These are phyloP conservation scores for Synanthedon vespiformis DNA, from an alignment of 2,888 invertebrate genomes.

Conservation along the genomic window DNA sequence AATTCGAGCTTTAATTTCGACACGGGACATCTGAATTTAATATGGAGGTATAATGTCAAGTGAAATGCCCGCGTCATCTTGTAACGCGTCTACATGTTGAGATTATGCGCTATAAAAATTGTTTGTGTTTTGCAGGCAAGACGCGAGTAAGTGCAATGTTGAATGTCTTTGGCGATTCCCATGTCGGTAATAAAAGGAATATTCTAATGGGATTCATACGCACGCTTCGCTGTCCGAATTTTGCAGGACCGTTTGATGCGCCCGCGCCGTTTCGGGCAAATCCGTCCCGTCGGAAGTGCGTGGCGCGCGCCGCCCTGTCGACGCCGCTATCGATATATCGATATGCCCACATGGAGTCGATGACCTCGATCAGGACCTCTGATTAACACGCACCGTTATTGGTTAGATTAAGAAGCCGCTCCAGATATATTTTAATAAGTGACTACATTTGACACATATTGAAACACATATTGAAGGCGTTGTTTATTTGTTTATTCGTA, in stretches of 20 bases:
- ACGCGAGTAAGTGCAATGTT: background rate
- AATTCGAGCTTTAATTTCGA: constrained; percentile 46
- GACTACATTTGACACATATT: background rate
- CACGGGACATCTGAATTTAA: constrained; percentile 32
- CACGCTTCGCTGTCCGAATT: constrained; percentile 63
- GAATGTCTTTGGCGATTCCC: constrained; percentile 41
- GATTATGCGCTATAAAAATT: constrained; percentile 59
- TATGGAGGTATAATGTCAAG: constrained; percentile 37
- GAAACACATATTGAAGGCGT: background rate
- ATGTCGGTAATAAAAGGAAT: constrained; percentile 60
- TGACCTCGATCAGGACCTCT: constrained; percentile 60
- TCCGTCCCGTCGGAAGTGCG: constrained; percentile 70
- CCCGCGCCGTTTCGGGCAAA: constrained; percentile 70
- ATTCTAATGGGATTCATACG: constrained; percentile 68
- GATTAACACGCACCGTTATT: constrained; percentile 47
- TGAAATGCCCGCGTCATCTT: constrained; percentile 20
- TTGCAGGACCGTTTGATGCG: constrained; percentile 64
- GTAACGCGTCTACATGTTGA: constrained; percentile 36
- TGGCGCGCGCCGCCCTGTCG: constrained; percentile 41
- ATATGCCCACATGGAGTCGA: constrained; percentile 56
- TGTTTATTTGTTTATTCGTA: no score
- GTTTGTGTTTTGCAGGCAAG: constrained; percentile 23
- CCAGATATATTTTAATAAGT: constrained; percentile 11
- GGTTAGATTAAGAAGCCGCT: constrained; percentile 41
- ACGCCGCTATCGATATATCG: constrained; percentile 45